Evolutionary conservation across 2,888 invertebrate genomes (phyloP).

Genomic region (Hofmannophila pseudospretella): DNA sequence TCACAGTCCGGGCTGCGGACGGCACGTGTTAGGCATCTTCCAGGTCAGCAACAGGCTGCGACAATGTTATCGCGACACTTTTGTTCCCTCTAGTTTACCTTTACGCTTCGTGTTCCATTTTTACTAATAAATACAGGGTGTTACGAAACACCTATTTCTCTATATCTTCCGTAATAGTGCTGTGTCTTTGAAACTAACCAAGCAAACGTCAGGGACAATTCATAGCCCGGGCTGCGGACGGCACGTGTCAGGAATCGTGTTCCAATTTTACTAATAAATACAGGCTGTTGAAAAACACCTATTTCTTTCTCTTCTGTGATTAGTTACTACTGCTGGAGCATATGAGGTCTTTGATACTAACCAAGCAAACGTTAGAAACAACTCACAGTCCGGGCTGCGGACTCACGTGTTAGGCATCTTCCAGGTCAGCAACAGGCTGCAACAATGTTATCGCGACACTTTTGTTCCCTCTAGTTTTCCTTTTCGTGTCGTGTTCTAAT

Average conservation of each 20-base stretch:
- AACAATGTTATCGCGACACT: conserved; percentile 11
- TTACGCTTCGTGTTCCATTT: conserved; percentile 1
- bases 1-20: conserved; percentile 53
- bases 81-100: conserved; percentile 10
- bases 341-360: no score
- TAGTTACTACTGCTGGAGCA: no score
- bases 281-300: no score
- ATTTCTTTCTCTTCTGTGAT: no score
- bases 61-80: conserved; percentile 12
- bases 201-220: no score
- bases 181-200: no score
- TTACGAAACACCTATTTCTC: not conserved
- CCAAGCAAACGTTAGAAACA: conserved; percentile 63
- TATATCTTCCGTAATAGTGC: no score
- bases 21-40: conserved; percentile 46
- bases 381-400: conserved; percentile 53
- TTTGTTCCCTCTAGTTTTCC: conserved; percentile 10
- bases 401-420: conserved; percentile 46
- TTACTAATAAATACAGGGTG: no score
- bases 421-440: conserved; percentile 49
- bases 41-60: conserved; percentile 47
- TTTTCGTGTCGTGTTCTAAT: not conserved
- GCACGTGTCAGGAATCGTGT: no score
- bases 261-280: no score
- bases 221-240: no score